phyloP scores from a whole-genome alignment of 1,140 invertebrate species.

The Manduca sexta region DNA sequence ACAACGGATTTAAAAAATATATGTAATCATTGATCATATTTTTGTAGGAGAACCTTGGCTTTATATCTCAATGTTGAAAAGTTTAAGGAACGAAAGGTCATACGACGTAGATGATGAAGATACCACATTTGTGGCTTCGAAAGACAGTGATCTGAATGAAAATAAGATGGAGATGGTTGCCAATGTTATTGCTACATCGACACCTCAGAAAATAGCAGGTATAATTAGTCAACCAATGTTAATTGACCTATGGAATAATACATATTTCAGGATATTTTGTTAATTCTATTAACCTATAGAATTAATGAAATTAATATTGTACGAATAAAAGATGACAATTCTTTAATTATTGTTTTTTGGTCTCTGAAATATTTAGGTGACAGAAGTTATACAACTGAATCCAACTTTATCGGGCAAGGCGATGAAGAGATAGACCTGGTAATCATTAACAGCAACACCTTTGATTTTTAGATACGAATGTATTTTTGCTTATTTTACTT shows the following conservation, averaged over 20 bases:
- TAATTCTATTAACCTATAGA: no score
- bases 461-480: not conserved
- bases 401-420: constrained; percentile 52
- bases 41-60: constrained; percentile 40
- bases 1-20: no score
- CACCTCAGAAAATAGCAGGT: constrained; percentile 44
- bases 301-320: no score
- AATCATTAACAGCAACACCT: constrained; percentile 11
- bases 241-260: no score
- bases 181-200: constrained; percentile 38
- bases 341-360: not conserved
- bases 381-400: constrained; percentile 21
- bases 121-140: constrained; percentile 11
- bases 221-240: not conserved
- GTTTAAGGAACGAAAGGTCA: constrained; percentile 13
- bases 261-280: no score
- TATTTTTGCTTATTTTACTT: not conserved
- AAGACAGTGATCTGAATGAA: constrained; percentile 17
- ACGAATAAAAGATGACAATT: no score
- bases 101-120: constrained; percentile 19
- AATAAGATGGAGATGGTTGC: constrained; percentile 13
- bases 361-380: constrained; percentile 24
- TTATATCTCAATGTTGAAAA: constrained; percentile 34
- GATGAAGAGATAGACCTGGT: constrained; percentile 47
- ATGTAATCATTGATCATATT: not conserved